phyloP scores from a whole-genome alignment of 2,113 vertebrate genomes.

The Erinaceus europaeus region DNA sequence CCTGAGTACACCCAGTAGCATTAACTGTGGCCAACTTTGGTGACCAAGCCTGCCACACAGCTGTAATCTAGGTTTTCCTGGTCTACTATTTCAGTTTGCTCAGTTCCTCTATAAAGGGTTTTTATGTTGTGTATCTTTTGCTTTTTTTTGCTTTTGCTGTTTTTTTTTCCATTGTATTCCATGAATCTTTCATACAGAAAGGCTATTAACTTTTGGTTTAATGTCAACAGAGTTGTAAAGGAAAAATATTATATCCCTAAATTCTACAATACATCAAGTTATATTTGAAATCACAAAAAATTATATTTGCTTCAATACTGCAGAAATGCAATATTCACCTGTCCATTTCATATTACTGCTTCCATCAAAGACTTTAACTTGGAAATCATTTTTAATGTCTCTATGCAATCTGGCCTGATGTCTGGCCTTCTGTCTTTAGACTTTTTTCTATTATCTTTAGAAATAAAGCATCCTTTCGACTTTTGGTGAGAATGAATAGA shows the following conservation, averaged over 20 bases:
- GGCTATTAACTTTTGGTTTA: neutral
- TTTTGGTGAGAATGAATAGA: neutral
- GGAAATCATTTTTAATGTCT: neutral
- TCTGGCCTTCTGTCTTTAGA: neutral
- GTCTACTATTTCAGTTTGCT: neutral
- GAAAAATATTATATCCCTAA: neutral
- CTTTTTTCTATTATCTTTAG: neutral
- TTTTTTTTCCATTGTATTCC: neutral
- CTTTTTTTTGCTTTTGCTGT: neutral
- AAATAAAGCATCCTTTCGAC: neutral
- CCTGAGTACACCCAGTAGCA: no score
- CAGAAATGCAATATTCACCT: neutral
- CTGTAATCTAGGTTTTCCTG: neutral
- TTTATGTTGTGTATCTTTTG: no score
- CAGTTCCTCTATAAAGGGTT: no score
- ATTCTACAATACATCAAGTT: neutral
- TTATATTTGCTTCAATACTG: neutral
- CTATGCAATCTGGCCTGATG: neutral
- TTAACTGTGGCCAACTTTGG: no score
- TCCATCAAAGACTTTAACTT: neutral
- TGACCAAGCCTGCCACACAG: neutral
- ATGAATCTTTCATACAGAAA: neutral
- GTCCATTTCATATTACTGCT: neutral
- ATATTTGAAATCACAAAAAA: conserved; percentile 4
- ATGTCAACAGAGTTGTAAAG: conserved; percentile 27